A percentile compares a stretch with the other conserved stretches of the same genome.
These are phyloP conservation scores for Trachymyrmex cornetzi DNA, from an alignment of 1,140 invertebrate species.

Conservation along the genomic window DNA sequence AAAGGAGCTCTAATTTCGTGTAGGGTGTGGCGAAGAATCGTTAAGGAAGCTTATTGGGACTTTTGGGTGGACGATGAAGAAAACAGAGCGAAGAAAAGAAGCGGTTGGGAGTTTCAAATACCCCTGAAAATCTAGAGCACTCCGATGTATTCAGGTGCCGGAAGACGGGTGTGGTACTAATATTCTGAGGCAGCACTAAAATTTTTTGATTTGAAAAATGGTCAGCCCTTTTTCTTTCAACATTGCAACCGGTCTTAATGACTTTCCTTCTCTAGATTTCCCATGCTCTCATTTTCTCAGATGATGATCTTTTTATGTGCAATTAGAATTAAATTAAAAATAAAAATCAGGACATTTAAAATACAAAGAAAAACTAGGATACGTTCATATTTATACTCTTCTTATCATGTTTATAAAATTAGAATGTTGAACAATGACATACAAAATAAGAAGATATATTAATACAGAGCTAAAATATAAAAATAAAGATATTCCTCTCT, in stretches of 20 bases:
- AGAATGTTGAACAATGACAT: not conserved
- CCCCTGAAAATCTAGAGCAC: constrained; percentile 62
- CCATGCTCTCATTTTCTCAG: not conserved
- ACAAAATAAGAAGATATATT: not conserved
- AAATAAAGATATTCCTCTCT: not conserved
- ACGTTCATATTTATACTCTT: not conserved
- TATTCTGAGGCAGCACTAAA: constrained; percentile 44
- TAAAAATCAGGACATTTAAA: not conserved
- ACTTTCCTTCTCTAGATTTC: not conserved
- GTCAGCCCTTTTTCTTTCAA: constrained; percentile 26
- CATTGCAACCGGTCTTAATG: constrained; percentile 55
- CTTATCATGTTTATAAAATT: not conserved
- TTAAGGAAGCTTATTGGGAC: constrained; percentile 68
- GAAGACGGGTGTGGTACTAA: constrained; percentile 73
- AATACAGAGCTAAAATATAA: not conserved
- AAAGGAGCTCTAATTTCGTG: constrained; percentile 60
- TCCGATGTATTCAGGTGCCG: constrained; percentile 69
- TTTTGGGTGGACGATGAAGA: constrained; percentile 36
- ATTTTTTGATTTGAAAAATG: constrained; percentile 70
- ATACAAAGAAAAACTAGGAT: not conserved
- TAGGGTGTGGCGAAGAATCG: constrained; percentile 72
- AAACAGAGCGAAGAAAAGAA: constrained; percentile 45
- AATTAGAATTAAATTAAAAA: not conserved
- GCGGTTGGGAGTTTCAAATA: constrained; percentile 63
- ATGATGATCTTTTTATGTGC: not conserved